Percentiles rank a stretch among this genome's conserved stretches.
Evolutionary conservation across 2,797 vertebrate species (phyloP).

Genomic region (Pangasius sanitwongsei): DNA sequence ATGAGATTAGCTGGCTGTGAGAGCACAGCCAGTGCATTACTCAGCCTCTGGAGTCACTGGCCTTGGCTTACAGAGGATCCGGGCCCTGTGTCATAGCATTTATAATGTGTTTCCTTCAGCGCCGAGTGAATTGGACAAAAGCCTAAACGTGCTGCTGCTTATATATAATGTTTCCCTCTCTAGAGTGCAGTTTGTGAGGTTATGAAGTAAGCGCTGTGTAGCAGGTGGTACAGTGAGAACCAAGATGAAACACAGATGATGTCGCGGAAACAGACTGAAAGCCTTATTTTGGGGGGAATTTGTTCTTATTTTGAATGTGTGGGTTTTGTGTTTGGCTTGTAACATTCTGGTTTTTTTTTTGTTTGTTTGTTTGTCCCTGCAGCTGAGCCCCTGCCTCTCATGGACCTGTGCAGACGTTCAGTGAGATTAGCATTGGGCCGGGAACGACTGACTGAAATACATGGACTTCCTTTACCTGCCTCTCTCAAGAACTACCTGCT

Average conservation of each 20-base stretch:
- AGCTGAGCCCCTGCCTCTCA: slow-evolving; percentile 97
- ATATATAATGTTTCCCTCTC: slow-evolving; percentile 47
- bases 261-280: slow-evolving; percentile 20
- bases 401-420: slow-evolving; percentile 94
- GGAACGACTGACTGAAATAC: slow-evolving; percentile 90
- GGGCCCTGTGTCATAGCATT: slow-evolving; percentile 44
- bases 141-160: slow-evolving; percentile 33
- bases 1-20: slow-evolving; percentile 9
- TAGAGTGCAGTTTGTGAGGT: slow-evolving; percentile 42
- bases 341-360: not conserved
- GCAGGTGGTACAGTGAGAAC: slow-evolving; percentile 47
- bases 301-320: not conserved
- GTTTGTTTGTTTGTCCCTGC: slow-evolving; percentile 43
- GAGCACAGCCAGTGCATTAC: slow-evolving; percentile 47
- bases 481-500: slow-evolving; percentile 98
- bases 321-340: slow-evolving; percentile 15
- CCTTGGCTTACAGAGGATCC: slow-evolving; percentile 42
- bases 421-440: slow-evolving; percentile 92
- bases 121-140: slow-evolving; percentile 26
- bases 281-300: not conserved
- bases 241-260: slow-evolving; percentile 30
- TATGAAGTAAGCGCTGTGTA: slow-evolving; percentile 44
- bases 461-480: slow-evolving; percentile 88
- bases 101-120: slow-evolving; percentile 46
- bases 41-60: slow-evolving; percentile 50